phyloP scores from a whole-genome alignment of 2,888 invertebrate species.

The Drosophila algonquin region DNA sequence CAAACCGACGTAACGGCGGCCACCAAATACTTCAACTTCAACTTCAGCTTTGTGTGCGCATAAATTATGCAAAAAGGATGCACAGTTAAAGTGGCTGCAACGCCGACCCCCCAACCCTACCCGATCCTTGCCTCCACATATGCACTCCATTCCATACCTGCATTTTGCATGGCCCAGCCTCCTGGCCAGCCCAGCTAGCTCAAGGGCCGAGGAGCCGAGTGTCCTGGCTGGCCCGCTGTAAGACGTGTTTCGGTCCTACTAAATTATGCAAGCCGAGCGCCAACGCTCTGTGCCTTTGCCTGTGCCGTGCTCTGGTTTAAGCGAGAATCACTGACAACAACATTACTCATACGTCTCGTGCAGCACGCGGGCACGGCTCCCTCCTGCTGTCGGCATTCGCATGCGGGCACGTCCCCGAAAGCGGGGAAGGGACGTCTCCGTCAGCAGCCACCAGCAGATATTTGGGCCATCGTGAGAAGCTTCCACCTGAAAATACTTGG shows the following conservation, averaged over 20 bases:
- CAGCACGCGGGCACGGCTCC: constrained; percentile 45
- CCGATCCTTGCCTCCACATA: background rate
- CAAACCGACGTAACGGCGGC: constrained; percentile 3
- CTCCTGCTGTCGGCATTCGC: constrained; percentile 32
- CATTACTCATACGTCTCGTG: constrained; percentile 75
- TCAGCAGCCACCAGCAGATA: background rate
- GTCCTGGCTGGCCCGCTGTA: constrained; percentile 23
- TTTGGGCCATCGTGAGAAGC: background rate
- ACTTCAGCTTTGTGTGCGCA: constrained; percentile 64
- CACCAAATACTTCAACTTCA: constrained; percentile 58
- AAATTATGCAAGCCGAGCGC: constrained; percentile 64
- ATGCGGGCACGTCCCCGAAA: constrained; percentile 52
- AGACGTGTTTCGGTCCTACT: constrained; percentile 54
- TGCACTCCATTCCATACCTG: constrained; percentile 2
- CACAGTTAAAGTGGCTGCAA: constrained; percentile 73
- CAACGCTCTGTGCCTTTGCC: constrained; percentile 16
- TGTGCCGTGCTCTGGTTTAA: constrained; percentile 51
- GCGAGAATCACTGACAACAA: constrained; percentile 70
- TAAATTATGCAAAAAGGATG: constrained; percentile 75
- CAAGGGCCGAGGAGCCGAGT: constrained; percentile 43
- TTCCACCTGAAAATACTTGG: constrained; percentile 36
- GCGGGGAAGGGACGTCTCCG: background rate
- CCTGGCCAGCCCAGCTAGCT: constrained; percentile 16
- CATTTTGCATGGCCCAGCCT: constrained; percentile 28
- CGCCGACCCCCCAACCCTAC: background rate